Evolutionary conservation across 2,113 vertebrate genomes (phyloP).

Genomic region (Eonycteris spelaea): DNA sequence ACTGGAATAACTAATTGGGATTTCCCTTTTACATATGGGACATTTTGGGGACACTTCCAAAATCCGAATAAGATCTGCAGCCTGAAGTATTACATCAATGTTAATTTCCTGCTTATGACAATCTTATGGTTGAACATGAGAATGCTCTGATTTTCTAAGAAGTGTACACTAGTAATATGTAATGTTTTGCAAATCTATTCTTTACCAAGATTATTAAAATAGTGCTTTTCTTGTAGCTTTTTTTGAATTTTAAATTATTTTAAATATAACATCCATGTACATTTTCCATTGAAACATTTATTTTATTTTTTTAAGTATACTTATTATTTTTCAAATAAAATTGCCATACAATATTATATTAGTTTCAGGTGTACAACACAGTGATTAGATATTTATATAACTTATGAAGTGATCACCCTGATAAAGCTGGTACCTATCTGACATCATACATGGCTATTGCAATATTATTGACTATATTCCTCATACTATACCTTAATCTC

Average conservation of each 20-base stretch:
- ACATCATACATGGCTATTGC: too few relatives aligned
- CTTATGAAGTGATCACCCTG: too few relatives aligned
- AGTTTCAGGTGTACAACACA: too few relatives aligned
- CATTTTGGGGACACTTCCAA: neutral
- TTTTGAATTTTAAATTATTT: neutral
- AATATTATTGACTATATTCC: too few relatives aligned
- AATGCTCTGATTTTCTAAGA: neutral
- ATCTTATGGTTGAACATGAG: neutral
- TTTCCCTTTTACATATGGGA: neutral
- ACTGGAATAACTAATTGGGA: neutral
- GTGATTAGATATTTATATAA: too few relatives aligned
- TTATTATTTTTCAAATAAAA: too few relatives aligned
- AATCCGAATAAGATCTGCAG: neutral
- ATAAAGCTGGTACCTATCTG: too few relatives aligned
- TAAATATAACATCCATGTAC: neutral
- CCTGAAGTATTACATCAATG: neutral
- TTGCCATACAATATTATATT: too few relatives aligned
- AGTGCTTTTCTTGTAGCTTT: neutral
- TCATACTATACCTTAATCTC: too few relatives aligned
- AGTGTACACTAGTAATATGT: neutral
- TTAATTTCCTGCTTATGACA: neutral
- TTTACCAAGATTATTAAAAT: neutral
- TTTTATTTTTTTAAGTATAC: too few relatives aligned
- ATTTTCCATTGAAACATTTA: neutral
- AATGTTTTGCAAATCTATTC: neutral